Percentiles rank a stretch among this genome's conserved stretches.
Evolutionary conservation across 23 tunicate species (phyloP).

Genomic region (Phallusia fumigata): DNA sequence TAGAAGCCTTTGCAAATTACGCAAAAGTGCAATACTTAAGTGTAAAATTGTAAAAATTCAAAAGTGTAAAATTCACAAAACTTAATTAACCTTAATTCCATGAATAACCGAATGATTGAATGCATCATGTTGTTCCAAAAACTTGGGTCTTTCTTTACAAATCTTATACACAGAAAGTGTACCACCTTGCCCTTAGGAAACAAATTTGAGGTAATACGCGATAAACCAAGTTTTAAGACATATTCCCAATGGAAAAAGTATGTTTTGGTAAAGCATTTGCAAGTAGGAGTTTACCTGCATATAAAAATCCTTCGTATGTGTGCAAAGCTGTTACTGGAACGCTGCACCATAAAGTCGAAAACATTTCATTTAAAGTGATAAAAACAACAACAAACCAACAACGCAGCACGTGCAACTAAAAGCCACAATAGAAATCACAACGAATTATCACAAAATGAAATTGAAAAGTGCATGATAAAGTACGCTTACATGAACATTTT

Average conservation of each 20-base stretch:
- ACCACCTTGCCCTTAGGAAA: conserved; percentile 22
- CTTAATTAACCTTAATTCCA: conserved; percentile 51
- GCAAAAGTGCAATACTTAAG: too few relatives aligned
- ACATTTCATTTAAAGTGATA: background rate
- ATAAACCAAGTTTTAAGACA: too few relatives aligned
- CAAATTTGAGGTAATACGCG: too few relatives aligned
- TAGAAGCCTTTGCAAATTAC: too few relatives aligned
- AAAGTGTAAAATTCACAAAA: too few relatives aligned
- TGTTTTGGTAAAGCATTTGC: background rate
- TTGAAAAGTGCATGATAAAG: too few relatives aligned
- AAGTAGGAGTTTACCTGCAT: background rate
- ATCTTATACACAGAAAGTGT: conserved; percentile 3
- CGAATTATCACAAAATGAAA: too few relatives aligned
- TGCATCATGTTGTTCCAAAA: conserved; percentile 1
- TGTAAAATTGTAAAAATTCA: too few relatives aligned
- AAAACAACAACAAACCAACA: background rate
- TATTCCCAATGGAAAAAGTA: too few relatives aligned
- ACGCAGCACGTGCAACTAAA: background rate
- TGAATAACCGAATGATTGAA: conserved; percentile 54
- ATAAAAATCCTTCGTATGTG: background rate
- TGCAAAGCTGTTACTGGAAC: conserved; percentile 14
- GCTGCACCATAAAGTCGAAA: background rate
- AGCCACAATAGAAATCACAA: background rate
- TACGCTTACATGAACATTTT: too few relatives aligned
- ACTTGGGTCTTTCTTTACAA: background rate